These are phyloP conservation scores for Stenichneumon culpator DNA, from an alignment of 2,888 invertebrate genomes.

Conservation along the genomic window DNA sequence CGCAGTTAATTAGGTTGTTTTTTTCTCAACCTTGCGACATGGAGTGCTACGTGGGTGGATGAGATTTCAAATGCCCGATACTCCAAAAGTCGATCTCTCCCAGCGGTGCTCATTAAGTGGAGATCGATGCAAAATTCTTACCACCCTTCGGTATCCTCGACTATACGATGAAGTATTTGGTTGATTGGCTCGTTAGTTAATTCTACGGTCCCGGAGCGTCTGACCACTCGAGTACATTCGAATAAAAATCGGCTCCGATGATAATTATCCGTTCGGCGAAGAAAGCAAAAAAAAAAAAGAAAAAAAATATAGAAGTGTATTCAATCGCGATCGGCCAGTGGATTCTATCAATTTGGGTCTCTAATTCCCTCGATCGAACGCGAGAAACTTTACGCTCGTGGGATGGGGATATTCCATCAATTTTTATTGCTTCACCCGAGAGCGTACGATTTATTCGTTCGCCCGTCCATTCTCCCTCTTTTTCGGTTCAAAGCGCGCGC, in stretches of 20 bases:
- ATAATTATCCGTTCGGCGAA: not conserved
- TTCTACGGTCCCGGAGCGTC: not conserved
- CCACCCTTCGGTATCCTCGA: not conserved
- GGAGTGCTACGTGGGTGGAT: not conserved
- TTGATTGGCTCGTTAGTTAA: conserved; percentile 65
- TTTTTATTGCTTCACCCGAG: conserved; percentile 41
- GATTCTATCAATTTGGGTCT: conserved; percentile 51
- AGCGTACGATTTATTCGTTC: conserved; percentile 48
- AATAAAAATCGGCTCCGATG: conserved; percentile 1
- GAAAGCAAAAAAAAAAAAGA: not conserved
- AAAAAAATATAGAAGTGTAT: conserved; percentile 24
- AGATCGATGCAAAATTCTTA: conserved; percentile 26
- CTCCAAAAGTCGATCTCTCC: conserved; percentile 5
- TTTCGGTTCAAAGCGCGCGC: not conserved
- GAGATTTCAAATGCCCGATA: conserved; percentile 16
- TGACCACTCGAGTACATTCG: not conserved
- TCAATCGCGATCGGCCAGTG: conserved; percentile 31
- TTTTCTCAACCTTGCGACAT: not conserved
- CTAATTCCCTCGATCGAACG: conserved; percentile 39
- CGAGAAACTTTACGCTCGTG: conserved; percentile 19
- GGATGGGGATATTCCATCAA: conserved; percentile 45
- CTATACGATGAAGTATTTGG: conserved; percentile 57
- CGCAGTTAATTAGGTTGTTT: conserved; percentile 20
- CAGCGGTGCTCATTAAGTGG: conserved; percentile 30
- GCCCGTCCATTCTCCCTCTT: conserved; percentile 2